A percentile compares a stretch with the other conserved stretches of the same genome.
These are phyloP conservation scores for Callithrix jacchus DNA, from an alignment of 2,113 vertebrate genomes.

Conservation along the genomic window DNA sequence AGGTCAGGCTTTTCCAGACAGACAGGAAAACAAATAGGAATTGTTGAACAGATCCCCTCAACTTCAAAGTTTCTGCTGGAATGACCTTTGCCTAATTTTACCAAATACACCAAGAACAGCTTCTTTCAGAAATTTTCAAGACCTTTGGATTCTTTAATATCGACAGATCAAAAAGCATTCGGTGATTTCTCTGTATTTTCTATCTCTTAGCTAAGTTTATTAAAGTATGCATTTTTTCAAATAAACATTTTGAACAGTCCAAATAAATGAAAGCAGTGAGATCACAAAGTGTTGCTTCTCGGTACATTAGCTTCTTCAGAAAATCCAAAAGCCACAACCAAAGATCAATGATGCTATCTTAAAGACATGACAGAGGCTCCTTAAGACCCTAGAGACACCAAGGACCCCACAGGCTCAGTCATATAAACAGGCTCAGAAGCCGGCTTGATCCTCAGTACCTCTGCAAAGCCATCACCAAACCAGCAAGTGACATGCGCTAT, in stretches of 20 bases:
- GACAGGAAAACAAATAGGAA: conserved; percentile 6
- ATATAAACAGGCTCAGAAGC: background rate
- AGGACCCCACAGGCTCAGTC: background rate
- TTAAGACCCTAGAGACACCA: background rate
- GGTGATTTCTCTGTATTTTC: background rate
- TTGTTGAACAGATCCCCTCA: background rate
- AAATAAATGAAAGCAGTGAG: background rate
- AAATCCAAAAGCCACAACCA: background rate
- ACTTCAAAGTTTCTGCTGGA: background rate
- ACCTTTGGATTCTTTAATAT: background rate
- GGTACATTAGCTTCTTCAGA: background rate
- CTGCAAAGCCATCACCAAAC: conserved; percentile 91
- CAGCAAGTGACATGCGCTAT: conserved; percentile 90
- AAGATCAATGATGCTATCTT: background rate
- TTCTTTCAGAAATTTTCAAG: conserved; percentile 3
- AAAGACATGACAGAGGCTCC: background rate
- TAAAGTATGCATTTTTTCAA: conserved; percentile 41
- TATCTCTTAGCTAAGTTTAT: conserved; percentile 38
- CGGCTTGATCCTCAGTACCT: conserved; percentile 86
- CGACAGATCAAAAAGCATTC: background rate
- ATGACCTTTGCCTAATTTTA: background rate
- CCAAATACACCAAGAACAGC: background rate
- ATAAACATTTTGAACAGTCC: conserved; percentile 22
- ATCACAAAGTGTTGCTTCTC: background rate
- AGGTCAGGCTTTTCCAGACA: background rate